These are phyloP conservation scores for Copsychus sechellarum DNA, from an alignment of 2,113 vertebrate genomes.

Conservation along the genomic window DNA sequence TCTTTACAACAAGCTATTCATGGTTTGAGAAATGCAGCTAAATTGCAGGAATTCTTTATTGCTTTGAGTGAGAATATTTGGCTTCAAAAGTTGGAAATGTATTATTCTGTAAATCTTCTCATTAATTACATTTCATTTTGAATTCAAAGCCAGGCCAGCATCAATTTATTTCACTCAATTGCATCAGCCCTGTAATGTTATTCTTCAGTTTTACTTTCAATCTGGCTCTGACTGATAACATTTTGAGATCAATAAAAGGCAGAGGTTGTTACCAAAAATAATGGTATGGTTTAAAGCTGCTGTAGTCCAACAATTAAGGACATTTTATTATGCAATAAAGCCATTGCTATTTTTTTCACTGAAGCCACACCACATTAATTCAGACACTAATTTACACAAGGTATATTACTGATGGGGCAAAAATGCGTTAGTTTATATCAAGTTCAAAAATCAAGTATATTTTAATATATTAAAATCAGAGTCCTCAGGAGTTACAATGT, in stretches of 20 bases:
- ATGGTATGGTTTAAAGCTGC: slow-evolving; percentile 69
- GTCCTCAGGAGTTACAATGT: background rate
- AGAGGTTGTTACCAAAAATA: slow-evolving; percentile 68
- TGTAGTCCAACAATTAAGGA: slow-evolving; percentile 72
- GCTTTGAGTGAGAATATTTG: background rate
- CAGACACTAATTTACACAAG: slow-evolving; percentile 60
- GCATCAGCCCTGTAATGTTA: background rate
- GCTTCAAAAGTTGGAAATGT: slow-evolving; percentile 31
- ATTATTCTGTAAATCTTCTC: slow-evolving; percentile 11
- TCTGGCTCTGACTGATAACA: slow-evolving; percentile 64
- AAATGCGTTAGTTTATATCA: slow-evolving; percentile 47
- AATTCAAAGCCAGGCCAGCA: slow-evolving; percentile 18
- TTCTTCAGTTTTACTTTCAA: slow-evolving; percentile 65
- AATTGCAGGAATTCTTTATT: slow-evolving; percentile 6
- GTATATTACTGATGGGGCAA: slow-evolving; percentile 54
- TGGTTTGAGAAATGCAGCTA: slow-evolving; percentile 7
- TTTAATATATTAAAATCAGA: slow-evolving; percentile 3
- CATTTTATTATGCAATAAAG: slow-evolving; percentile 75
- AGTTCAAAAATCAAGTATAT: background rate
- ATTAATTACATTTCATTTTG: slow-evolving; percentile 56
- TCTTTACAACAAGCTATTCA: background rate
- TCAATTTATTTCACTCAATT: slow-evolving; percentile 40
- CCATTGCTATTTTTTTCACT: slow-evolving; percentile 31
- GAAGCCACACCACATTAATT: slow-evolving; percentile 65
- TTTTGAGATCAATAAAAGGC: slow-evolving; percentile 62